A percentile compares a stretch with the other conserved stretches of the same genome.
phyloP scores from a whole-genome alignment of 2,113 vertebrate genomes.

The Capreolus pygargus region DNA sequence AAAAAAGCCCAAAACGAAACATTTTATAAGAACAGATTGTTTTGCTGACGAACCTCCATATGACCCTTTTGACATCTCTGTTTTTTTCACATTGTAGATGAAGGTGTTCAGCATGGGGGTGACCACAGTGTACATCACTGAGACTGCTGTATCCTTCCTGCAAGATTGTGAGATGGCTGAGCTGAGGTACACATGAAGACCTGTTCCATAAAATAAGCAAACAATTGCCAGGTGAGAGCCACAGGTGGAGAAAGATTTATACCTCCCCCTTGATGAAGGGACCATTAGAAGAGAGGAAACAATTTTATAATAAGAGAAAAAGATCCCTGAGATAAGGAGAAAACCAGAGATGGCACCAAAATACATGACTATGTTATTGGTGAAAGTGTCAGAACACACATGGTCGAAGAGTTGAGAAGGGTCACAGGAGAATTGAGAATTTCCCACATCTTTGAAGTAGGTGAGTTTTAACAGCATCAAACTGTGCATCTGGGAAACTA shows the following conservation, averaged over 20 bases:
- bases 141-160: neutral
- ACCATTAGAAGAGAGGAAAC: too few species aligned
- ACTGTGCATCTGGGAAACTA: too few species aligned
- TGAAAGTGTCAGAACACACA: too few species aligned
- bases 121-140: neutral
- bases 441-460: too few species aligned
- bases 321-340: neutral
- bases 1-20: too few species aligned
- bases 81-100: neutral
- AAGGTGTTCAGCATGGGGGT: neutral
- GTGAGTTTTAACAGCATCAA: too few species aligned
- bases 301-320: neutral
- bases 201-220: neutral
- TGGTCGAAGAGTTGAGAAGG: too few species aligned
- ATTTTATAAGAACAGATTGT: neutral
- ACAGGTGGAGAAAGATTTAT: neutral
- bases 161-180: neutral
- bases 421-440: too few species aligned
- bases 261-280: neutral
- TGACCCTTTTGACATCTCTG: neutral
- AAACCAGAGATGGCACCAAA: neutral
- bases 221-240: neutral
- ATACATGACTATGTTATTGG: neutral
- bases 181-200: neutral
- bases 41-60: neutral